Percentiles rank a stretch among this genome's conserved stretches.
These are phyloP conservation scores for Aix galericulata DNA, from an alignment of 2,113 vertebrate genomes.

Conservation along the genomic window DNA sequence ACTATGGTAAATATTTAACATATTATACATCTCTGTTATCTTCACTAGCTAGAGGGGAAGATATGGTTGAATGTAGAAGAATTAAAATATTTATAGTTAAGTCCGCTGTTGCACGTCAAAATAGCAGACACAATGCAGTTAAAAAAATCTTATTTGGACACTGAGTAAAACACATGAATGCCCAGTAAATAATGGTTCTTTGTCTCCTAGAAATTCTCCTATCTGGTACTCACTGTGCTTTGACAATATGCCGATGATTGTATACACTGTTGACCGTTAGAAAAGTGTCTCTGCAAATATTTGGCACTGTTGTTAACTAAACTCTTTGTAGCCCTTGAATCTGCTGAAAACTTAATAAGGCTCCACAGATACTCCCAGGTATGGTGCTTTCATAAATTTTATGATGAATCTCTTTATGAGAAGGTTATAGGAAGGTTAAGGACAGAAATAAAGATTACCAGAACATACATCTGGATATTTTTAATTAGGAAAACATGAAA, in stretches of 20 bases:
- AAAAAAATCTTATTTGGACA: neutral
- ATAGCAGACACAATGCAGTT: slow-evolving; percentile 7
- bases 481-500: neutral
- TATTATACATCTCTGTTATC: neutral
- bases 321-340: neutral
- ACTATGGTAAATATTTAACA: slow-evolving; percentile 33
- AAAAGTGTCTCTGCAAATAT: slow-evolving; percentile 44
- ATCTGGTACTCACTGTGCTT: neutral
- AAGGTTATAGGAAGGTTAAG: neutral
- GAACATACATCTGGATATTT: neutral
- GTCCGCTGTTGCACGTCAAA: neutral
- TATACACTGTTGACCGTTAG: neutral
- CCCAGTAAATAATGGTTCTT: neutral
- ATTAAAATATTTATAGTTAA: slow-evolving; percentile 21
- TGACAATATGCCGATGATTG: neutral
- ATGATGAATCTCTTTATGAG: slow-evolving; percentile 10
- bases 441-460: neutral
- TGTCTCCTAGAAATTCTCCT: slow-evolving; percentile 9
- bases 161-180: neutral
- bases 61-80: neutral
- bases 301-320: neutral
- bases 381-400: neutral
- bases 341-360: slow-evolving; percentile 13
- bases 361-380: slow-evolving; percentile 6
- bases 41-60: slow-evolving; percentile 17